Evolutionary conservation across 2,113 vertebrate genomes (phyloP).

Genomic region (Varanus salvator): DNA sequence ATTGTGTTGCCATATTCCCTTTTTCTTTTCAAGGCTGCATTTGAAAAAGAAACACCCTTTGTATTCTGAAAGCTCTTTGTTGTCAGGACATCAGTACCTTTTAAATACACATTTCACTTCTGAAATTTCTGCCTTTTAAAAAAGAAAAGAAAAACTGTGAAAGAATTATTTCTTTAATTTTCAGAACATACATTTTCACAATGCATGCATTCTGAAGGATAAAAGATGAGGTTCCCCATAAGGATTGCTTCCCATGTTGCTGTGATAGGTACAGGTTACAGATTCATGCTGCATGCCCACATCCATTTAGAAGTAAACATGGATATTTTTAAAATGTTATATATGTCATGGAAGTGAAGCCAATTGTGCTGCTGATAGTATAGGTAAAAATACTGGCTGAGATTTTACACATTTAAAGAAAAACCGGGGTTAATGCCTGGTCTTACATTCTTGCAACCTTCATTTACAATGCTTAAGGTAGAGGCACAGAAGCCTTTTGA

Average conservation of each 20-base stretch:
- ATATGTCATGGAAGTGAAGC: neutral
- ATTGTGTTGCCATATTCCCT: conserved; percentile 30
- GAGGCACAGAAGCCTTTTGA: no score
- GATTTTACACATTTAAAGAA: neutral
- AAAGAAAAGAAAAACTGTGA: conserved; percentile 1
- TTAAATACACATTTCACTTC: conserved; percentile 44
- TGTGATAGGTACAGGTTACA: neutral
- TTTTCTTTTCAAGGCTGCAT: conserved; percentile 41
- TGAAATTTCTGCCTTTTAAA: neutral
- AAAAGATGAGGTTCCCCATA: neutral
- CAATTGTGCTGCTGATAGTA: neutral
- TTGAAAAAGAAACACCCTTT: conserved; percentile 29
- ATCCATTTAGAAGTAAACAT: neutral
- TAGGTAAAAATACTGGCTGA: neutral
- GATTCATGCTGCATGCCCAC: neutral
- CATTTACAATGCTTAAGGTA: no score
- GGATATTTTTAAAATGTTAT: rapidly evolving
- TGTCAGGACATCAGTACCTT: neutral
- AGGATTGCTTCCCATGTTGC: neutral
- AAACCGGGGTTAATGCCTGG: neutral
- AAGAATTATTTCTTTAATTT: conserved; percentile 27
- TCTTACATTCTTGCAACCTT: neutral
- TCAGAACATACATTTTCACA: conserved; percentile 9
- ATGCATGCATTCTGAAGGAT: neutral
- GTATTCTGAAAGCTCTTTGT: conserved; percentile 24